A percentile compares a stretch with the other conserved stretches of the same genome.
phyloP scores from a whole-genome alignment of 2,797 vertebrate genomes.

The Epinephelus coioides region DNA sequence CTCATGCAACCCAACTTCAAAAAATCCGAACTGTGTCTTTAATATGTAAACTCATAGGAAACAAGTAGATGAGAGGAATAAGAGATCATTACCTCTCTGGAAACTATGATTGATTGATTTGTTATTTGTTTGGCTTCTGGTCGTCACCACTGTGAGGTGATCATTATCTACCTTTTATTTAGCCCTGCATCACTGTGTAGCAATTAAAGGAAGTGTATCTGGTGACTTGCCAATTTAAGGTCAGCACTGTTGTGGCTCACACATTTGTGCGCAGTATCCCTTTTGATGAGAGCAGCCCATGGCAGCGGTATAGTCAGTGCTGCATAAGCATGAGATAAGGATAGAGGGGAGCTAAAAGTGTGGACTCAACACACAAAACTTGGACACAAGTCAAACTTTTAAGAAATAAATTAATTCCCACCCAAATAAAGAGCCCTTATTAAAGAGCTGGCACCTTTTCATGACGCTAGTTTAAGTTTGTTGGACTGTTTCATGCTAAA shows the following conservation, averaged over 20 bases:
- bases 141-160: conserved; percentile 12
- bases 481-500: background rate
- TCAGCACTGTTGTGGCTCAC: conserved; percentile 48
- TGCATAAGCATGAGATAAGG: conserved; percentile 40
- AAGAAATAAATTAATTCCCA: background rate
- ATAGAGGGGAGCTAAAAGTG: conserved; percentile 10
- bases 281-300: conserved; percentile 40
- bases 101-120: conserved; percentile 28
- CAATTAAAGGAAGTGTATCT: conserved; percentile 50
- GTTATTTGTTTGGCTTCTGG: conserved; percentile 8
- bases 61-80: conserved; percentile 16
- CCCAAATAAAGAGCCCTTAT: conserved; percentile 1
- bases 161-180: conserved; percentile 25
- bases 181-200: conserved; percentile 11
- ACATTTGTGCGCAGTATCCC: conserved; percentile 33
- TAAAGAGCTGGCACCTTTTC: conserved; percentile 14
- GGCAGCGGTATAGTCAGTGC: conserved; percentile 36
- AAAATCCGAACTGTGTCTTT: too few relatives aligned
- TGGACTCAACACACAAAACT: conserved; percentile 3
- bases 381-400: conserved; percentile 5
- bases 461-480: background rate
- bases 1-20: too few relatives aligned
- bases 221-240: conserved; percentile 50
- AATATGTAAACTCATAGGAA: conserved; percentile 39
- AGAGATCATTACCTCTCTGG: conserved; percentile 8